phyloP scores from a whole-genome alignment of 1,140 invertebrate species.

The Metopolophium dirhodum region DNA sequence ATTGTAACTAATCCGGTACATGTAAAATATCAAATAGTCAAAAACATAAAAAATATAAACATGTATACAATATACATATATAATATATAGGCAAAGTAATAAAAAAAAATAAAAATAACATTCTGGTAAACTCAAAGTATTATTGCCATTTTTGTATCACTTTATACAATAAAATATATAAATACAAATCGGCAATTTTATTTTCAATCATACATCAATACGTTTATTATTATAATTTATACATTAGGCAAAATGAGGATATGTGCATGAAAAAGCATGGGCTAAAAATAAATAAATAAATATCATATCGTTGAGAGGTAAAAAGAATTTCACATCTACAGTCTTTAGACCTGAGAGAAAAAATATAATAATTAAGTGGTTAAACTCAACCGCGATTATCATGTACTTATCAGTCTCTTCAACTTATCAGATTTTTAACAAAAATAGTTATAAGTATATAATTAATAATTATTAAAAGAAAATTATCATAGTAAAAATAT shows the following conservation, averaged over 20 bases:
- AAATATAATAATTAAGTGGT: slow-evolving; percentile 47
- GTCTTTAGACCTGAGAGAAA: slow-evolving; percentile 54
- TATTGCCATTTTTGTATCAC: slow-evolving; percentile 23
- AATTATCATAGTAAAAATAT: slow-evolving; percentile 53
- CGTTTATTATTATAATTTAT: slow-evolving; percentile 34
- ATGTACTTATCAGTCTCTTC: slow-evolving; percentile 57
- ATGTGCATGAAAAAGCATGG: slow-evolving; percentile 36
- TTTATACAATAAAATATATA: slow-evolving; percentile 25
- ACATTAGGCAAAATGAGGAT: slow-evolving; percentile 26
- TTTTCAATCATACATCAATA: slow-evolving; percentile 31
- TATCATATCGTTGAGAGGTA: slow-evolving; percentile 47
- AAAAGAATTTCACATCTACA: slow-evolving; percentile 55
- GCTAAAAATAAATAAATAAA: slow-evolving; percentile 36
- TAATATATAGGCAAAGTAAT: slow-evolving; percentile 26
- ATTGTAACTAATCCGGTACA: slow-evolving; percentile 29
- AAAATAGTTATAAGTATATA: slow-evolving; percentile 54
- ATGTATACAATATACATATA: neutral
- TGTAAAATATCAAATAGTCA: slow-evolving; percentile 33
- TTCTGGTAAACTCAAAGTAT: slow-evolving; percentile 45
- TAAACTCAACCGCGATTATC: slow-evolving; percentile 46
- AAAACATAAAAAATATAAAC: slow-evolving; percentile 22
- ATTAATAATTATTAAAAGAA: slow-evolving; percentile 53
- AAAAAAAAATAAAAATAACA: slow-evolving; percentile 35
- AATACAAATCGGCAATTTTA: slow-evolving; percentile 28
- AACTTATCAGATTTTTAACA: slow-evolving; percentile 56